Base-by-base conservation (phyloP, 2,888 invertebrate genomes). In the Belgica antarctica region DNA sequence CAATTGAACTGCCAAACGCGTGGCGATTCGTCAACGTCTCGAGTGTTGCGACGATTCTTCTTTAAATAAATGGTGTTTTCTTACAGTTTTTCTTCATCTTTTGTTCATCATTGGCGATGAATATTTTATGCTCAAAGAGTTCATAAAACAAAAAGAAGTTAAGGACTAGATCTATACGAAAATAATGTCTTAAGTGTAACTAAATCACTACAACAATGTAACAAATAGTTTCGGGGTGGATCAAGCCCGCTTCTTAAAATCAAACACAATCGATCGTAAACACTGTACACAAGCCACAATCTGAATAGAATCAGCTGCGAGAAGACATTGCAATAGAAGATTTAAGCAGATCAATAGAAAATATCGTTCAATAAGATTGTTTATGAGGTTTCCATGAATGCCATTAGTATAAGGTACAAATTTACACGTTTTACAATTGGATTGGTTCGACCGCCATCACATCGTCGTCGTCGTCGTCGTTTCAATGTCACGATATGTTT, bases 11-110 rank as follows among this genome's bases (percentile, higher is more conserved):
- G 19, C 41, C 2, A 41, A 15, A 10, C n/a, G n/a, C 3, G n/a
- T n/a, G 15, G 41, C 41, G 41, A 41, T 41, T 15, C n/a, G 15
- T 52, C 22, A 12, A 17, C 22, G 52, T 17, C 10, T 52, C n/a
- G 19, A 52, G 22, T 22, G 12, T 17, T 52, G 52, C 22, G 12
- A 52, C 52, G 41, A 31, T 31, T 52, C 4, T 52, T n/a, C 17
- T 52, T 52, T 65, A 65, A 65, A 65, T 46, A 65, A 65, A 65
- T 65, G 65, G 65, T 65, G 65, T 65, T 65, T 65, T 25, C 65
- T 65, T 65, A 65, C 65, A 65, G 65, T 65, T 65, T 62, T 36
- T 62, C 22, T 12, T 62, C 25, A 19, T 59, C 27, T 59, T 25
- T n/a, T n/a, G n/a, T n/a, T 25, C 2, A 59, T 59, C 25, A n/a